Base-by-base conservation (phyloP, 1,140 invertebrate species). In the Apis florea region DNA sequence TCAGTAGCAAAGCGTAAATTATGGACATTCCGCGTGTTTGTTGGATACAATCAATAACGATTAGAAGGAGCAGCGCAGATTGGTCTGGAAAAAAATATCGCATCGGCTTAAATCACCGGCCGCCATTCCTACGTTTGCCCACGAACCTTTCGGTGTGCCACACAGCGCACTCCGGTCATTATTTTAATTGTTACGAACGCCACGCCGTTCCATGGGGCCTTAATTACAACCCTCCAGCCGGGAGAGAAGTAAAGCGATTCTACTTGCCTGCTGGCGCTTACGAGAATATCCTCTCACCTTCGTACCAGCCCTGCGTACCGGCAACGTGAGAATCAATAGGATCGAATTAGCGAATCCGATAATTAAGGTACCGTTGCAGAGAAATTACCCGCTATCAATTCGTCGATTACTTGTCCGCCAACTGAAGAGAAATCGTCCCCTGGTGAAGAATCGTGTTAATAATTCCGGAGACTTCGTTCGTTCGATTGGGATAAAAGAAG, bases 171-270 rank as follows among this genome's bases (percentile, higher is more conserved):
- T 89, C 72, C 72, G 70, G 88, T 92, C 83, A 91, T 93, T 92
- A 93, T 90, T 92, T 92, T 92, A 92, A 93, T 92, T 92, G 87
- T 92, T 91, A 72, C 75, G 79, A 84, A 79, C 81, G 80, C 88
- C 85, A 81, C 78, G 85, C 81, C 86, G 85, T 85, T 89, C 81
- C 17, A 83, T 4, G 67, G 63, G 79, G 24, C 87, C 85, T 91
- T 91, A 92, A 91, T 90, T 90, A 90, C 89, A 89, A 72, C 88
- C 83, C 88, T 85, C 78, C 79, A 68, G 40, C 63, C 66, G 79
- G 75, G 70, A 19, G 69, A 26, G 77, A 83, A 81, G 81, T 74
- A 88, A 88, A 88, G 76, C 84, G 88, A 90, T 89, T 89, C 87
- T 82, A 89, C 83, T 88, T 85, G 87, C 84, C 84, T 89, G 80